Evolutionary conservation across 1,140 invertebrate species (phyloP).

Genomic region (Macrosteles quadrilineatus): DNA sequence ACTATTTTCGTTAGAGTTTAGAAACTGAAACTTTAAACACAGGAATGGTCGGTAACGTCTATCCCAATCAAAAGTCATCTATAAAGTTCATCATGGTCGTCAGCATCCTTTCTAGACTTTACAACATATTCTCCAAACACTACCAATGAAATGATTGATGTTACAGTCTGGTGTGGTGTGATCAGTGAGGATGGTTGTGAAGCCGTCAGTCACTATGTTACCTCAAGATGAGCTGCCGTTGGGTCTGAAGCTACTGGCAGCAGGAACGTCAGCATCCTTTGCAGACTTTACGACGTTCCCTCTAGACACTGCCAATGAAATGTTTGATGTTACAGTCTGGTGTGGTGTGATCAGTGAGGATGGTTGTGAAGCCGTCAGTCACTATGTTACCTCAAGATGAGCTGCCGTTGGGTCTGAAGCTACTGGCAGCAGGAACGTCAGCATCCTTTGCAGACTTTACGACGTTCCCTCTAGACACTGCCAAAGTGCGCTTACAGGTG

Average conservation of each 20-base stretch:
- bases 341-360: conserved; percentile 54
- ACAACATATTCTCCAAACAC: too few species aligned
- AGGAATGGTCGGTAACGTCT: too few species aligned
- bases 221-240: conserved; percentile 29
- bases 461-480: conserved; percentile 71
- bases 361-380: conserved; percentile 3
- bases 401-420: conserved; percentile 48
- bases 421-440: conserved; percentile 66
- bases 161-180: too few species aligned
- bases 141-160: too few species aligned
- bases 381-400: conserved; percentile 13
- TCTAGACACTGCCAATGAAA: too few species aligned
- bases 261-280: conserved; percentile 67
- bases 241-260: conserved; percentile 59
- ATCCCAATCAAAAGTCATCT: too few species aligned
- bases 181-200: conserved; percentile 55
- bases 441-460: conserved; percentile 68
- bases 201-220: not conserved
- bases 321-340: too few species aligned
- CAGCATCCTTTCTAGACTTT: too few species aligned
- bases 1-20: too few species aligned
- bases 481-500: conserved; percentile 71
- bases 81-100: too few species aligned
- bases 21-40: too few species aligned
- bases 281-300: too few species aligned